A percentile compares a stretch with the other conserved stretches of the same genome.
These are phyloP conservation scores for Lithodes maja DNA, from an alignment of 2,888 invertebrate species.

Conservation along the genomic window DNA sequence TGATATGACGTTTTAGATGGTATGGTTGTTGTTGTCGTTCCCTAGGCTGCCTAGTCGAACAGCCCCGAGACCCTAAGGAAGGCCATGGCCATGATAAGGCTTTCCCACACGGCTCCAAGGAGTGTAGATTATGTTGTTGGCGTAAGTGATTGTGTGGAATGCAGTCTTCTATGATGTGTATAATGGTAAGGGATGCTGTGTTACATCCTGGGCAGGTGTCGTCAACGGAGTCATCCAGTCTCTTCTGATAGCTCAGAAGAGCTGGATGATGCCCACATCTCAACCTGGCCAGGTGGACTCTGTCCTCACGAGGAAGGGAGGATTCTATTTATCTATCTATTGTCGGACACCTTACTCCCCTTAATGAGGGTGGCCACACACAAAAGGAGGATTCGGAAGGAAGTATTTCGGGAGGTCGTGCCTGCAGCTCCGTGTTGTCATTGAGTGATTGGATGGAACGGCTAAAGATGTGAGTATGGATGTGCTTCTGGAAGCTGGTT, in stretches of 20 bases:
- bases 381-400: too few species aligned
- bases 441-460: too few species aligned
- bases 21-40: not conserved
- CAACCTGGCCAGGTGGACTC: not conserved
- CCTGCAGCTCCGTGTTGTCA: too few species aligned
- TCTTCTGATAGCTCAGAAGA: not conserved
- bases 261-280: not conserved
- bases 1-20: too few species aligned
- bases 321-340: too few species aligned
- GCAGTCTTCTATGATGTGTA: not conserved
- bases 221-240: not conserved
- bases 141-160: not conserved
- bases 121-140: not conserved
- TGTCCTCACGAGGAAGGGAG: too few species aligned
- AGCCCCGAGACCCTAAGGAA: not conserved
- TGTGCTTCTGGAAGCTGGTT: too few species aligned
- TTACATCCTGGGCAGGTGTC: not conserved
- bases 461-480: too few species aligned
- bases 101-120: not conserved
- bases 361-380: too few species aligned
- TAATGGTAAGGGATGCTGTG: not conserved
- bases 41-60: not conserved
- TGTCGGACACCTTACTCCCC: too few species aligned
- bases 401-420: too few species aligned
- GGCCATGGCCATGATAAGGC: not conserved